phyloP scores from a whole-genome alignment of 2,888 invertebrate species.

The Platycnemis pennipes region DNA sequence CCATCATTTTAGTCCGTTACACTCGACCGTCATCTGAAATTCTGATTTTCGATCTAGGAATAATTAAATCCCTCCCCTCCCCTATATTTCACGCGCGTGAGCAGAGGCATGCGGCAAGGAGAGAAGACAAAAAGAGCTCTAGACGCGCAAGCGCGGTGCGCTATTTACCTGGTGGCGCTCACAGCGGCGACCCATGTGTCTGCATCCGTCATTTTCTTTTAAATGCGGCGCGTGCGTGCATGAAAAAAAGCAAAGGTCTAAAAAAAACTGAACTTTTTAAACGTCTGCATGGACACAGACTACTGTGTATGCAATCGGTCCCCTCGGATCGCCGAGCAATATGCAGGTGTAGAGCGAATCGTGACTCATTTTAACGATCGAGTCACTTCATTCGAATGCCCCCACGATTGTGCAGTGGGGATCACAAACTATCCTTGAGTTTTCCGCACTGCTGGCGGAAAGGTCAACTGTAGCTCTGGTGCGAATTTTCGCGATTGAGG shows the following conservation, averaged over 20 bases:
- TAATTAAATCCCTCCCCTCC: not conserved
- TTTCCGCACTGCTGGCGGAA: not conserved
- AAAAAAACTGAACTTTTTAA: not conserved
- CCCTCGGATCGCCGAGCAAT: not conserved
- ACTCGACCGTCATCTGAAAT: slow-evolving; percentile 5
- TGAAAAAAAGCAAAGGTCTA: not conserved
- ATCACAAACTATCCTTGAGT: not conserved
- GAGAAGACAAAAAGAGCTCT: not conserved
- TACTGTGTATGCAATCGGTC: not conserved
- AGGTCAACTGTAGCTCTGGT: slow-evolving; percentile 8
- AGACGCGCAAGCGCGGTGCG: not conserved
- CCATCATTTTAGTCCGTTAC: slow-evolving; percentile 39
- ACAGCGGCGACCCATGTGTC: too few relatives aligned
- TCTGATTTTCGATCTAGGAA: slow-evolving; percentile 36
- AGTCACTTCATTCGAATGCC: not conserved
- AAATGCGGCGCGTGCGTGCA: too few relatives aligned
- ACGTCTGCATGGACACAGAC: not conserved
- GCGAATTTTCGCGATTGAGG: not conserved
- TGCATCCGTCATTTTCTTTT: too few relatives aligned
- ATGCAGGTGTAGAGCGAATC: not conserved
- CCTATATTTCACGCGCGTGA: not conserved
- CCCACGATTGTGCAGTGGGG: not conserved
- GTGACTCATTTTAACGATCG: slow-evolving; percentile 20
- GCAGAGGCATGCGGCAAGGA: not conserved
- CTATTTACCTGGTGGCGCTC: not conserved